Conservation (phyloP, 1,140 invertebrate genomes). For the Nasonia vitripennis region DNA sequence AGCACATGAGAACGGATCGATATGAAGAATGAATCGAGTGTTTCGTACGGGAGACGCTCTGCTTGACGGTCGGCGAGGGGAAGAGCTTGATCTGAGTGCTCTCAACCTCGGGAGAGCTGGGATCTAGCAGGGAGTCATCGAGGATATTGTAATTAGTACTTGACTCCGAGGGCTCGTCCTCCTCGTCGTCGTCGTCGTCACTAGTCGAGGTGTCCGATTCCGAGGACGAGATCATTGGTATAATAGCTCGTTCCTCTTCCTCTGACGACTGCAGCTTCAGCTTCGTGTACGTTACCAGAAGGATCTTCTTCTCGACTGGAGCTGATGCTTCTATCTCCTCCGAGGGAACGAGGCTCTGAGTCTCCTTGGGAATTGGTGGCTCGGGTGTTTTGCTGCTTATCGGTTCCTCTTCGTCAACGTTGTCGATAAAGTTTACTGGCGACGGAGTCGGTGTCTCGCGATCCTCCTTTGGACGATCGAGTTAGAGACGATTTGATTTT, state of each 20-base stretch:
- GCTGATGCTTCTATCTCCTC: conserved; percentile 38
- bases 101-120: conserved; percentile 41
- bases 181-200: conserved; percentile 53
- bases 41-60: conserved; percentile 44
- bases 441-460: conserved; percentile 72
- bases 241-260: not conserved
- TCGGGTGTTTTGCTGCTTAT: not conserved
- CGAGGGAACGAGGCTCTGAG: not conserved
- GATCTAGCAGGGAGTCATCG: conserved; percentile 62
- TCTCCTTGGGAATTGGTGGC: conserved; percentile 21
- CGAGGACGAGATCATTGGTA: conserved; percentile 66
- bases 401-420: conserved; percentile 44
- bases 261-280: conserved; percentile 7
- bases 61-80: not conserved
- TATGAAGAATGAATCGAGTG: not conserved
- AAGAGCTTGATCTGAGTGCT: not conserved
- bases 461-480: conserved; percentile 67
- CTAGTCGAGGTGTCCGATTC: conserved; percentile 67
- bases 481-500: not conserved
- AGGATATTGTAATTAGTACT: conserved; percentile 69
- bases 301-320: not conserved
- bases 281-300: conserved; percentile 22
- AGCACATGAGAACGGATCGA: not conserved
- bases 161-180: conserved; percentile 65
- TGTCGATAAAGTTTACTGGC: conserved; percentile 62